phyloP scores from a whole-genome alignment of 2,113 vertebrate genomes.

The Perccottus glenii region DNA sequence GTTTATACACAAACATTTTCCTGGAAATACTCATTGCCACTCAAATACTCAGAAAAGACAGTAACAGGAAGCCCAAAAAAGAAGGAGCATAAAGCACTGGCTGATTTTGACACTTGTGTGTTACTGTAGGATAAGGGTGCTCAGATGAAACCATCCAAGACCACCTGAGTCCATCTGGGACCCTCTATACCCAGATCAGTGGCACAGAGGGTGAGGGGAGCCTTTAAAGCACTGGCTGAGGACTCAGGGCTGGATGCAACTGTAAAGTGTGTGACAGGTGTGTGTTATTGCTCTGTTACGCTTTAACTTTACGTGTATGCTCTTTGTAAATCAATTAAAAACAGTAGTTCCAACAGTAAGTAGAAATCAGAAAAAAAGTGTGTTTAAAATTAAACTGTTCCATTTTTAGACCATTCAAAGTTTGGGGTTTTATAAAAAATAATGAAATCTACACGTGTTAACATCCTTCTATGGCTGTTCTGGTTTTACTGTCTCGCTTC shows the following conservation, averaged over 20 bases:
- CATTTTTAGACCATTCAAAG: constrained; percentile 25
- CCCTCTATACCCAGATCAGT: background rate
- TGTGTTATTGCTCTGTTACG: constrained; percentile 43
- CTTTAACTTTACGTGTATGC: too few relatives aligned
- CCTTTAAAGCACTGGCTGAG: background rate
- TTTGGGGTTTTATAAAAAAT: constrained; percentile 21
- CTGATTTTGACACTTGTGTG: constrained; percentile 37
- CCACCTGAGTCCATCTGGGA: constrained; percentile 28
- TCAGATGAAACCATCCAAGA: constrained; percentile 57
- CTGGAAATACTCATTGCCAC: background rate
- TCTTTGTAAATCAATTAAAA: too few relatives aligned
- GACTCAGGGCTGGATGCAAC: constrained; percentile 13
- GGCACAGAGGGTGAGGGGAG: constrained; percentile 5
- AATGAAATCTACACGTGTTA: constrained; percentile 19
- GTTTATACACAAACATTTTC: too few relatives aligned
- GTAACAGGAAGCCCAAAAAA: background rate
- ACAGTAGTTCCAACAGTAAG: too few relatives aligned
- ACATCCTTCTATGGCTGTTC: background rate
- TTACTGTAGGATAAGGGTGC: constrained; percentile 36
- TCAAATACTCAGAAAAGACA: background rate
- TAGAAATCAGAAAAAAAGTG: too few relatives aligned
- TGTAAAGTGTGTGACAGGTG: constrained; percentile 53
- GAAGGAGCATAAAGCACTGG: background rate
- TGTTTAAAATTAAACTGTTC: background rate
- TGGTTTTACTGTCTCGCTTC: constrained; percentile 26